Conservation (phyloP, 2,113 vertebrate species). For the Falcunculus frontatus region DNA sequence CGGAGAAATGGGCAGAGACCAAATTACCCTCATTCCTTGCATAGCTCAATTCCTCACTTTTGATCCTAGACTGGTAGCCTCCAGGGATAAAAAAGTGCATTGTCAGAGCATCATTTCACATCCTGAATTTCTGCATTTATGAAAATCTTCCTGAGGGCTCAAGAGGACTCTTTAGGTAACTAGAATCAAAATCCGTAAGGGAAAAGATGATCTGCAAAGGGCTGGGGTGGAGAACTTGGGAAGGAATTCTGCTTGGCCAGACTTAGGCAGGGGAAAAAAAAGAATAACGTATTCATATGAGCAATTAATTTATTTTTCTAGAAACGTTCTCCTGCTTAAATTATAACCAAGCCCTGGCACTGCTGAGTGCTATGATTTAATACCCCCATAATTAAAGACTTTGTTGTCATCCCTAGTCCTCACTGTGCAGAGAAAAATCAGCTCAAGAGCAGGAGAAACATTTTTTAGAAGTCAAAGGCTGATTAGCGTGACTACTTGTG, state of each 20-base stretch:
- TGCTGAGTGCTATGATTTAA: conserved; percentile 54
- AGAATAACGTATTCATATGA: conserved; percentile 24
- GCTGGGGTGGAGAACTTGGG: background rate
- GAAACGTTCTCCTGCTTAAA: conserved; percentile 13
- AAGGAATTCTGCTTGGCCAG: background rate
- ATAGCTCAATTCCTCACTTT: background rate
- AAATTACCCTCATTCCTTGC: background rate
- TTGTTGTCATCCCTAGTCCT: conserved; percentile 29
- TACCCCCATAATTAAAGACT: conserved; percentile 48
- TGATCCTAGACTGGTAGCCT: background rate
- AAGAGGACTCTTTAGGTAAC: background rate
- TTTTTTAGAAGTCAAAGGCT: conserved; percentile 35
- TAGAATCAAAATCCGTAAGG: background rate
- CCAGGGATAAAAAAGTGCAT: background rate
- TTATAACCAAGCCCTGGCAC: conserved; percentile 26
- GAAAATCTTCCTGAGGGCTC: background rate
- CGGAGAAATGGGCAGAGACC: background rate
- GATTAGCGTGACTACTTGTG: background rate
- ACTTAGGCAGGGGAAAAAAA: background rate
- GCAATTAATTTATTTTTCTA: conserved; percentile 53
- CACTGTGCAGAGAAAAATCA: conserved; percentile 25
- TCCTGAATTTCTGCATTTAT: background rate
- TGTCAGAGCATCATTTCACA: background rate
- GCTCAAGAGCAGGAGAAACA: conserved; percentile 31
- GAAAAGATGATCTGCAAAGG: background rate